Conservation (phyloP, 2,888 invertebrate species). For the Helicoverpa assulta region DNA sequence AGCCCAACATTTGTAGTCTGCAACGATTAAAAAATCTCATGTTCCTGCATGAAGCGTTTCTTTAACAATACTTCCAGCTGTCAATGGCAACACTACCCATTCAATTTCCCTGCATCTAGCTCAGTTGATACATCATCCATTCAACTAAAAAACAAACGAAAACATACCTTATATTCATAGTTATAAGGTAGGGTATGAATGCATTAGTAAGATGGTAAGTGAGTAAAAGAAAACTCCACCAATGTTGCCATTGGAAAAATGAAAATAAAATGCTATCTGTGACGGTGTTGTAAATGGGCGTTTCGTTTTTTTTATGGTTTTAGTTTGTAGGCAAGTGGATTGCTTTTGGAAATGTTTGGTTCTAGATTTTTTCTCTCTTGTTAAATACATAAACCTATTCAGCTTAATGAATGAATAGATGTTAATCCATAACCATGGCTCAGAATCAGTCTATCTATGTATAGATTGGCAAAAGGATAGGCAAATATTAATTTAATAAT, state of each 20-base stretch:
- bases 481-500: no score
- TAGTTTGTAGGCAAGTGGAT: slow-evolving; percentile 11
- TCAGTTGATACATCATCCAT: slow-evolving; percentile 48
- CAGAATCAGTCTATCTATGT: no score
- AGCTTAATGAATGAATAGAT: no score
- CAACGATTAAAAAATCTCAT: slow-evolving; percentile 74
- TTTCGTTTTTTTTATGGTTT: slow-evolving; percentile 33
- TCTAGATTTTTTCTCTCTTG: neutral
- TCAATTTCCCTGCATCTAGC: slow-evolving; percentile 68
- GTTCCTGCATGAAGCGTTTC: slow-evolving; percentile 62
- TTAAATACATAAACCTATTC: no score
- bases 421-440: no score
- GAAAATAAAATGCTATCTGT: slow-evolving; percentile 48
- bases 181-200: slow-evolving; percentile 1
- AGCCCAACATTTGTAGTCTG: slow-evolving; percentile 67
- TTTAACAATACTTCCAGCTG: slow-evolving; percentile 67
- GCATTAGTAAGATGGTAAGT: slow-evolving; percentile 37
- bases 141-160: slow-evolving; percentile 6
- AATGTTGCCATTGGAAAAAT: slow-evolving; percentile 62
- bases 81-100: slow-evolving; percentile 67
- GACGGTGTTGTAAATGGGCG: slow-evolving; percentile 21
- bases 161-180: neutral
- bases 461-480: no score
- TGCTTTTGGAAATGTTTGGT: slow-evolving; percentile 10
- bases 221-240: slow-evolving; percentile 51